A percentile compares a stretch with the other conserved stretches of the same genome.
Conservation (phyloP, 2,797 vertebrate genomes). For the Hypotaenidia philippensis region DNA sequence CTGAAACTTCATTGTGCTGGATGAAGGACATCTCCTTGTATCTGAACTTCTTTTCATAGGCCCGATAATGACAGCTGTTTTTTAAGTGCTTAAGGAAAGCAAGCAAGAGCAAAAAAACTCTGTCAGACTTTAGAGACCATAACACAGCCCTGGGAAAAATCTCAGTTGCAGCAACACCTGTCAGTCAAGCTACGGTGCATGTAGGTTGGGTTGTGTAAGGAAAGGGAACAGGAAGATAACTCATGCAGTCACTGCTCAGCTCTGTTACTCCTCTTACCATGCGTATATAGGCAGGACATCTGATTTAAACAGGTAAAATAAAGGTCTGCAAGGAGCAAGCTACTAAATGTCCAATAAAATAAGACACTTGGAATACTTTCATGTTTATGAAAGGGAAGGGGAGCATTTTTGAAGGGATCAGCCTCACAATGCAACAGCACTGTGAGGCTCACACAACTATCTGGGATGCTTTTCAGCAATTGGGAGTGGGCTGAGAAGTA, state of each 20-base stretch:
- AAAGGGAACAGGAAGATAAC: background rate
- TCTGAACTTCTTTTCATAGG: background rate
- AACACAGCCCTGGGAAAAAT: constrained; percentile 3
- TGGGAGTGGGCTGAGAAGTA: background rate
- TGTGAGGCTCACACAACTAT: background rate
- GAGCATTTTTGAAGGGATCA: background rate
- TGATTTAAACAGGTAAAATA: background rate
- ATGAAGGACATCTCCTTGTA: background rate
- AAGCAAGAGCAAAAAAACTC: background rate
- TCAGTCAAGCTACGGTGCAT: background rate
- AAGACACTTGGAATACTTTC: background rate
- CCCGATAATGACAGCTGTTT: background rate
- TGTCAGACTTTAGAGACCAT: background rate
- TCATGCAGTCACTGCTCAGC: background rate
- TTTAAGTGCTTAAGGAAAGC: background rate
- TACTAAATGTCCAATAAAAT: background rate
- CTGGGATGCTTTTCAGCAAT: background rate
- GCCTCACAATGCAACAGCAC: background rate
- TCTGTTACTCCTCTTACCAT: background rate
- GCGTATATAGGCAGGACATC: background rate
- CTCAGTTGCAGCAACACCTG: constrained; percentile 13
- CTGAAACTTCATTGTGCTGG: background rate
- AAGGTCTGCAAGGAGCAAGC: background rate
- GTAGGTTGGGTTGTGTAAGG: background rate
- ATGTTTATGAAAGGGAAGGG: background rate